phyloP scores from a whole-genome alignment of 2,113 vertebrate species.

The Zosterops hypoxanthus region DNA sequence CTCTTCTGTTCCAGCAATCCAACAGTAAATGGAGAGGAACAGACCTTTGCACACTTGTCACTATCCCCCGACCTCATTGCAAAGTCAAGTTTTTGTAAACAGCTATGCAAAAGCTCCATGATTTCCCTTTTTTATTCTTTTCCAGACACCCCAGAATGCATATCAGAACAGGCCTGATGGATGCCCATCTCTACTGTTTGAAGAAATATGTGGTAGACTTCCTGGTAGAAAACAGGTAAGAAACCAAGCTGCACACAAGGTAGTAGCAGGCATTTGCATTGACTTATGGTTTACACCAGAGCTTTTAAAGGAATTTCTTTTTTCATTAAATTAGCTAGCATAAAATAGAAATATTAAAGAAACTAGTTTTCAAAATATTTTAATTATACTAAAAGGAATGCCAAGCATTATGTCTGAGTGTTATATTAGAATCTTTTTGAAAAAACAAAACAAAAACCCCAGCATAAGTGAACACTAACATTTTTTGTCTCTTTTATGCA shows the following conservation, averaged over 20 bases:
- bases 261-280: background rate
- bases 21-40: background rate
- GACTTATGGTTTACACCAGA: background rate
- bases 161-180: conserved; percentile 92
- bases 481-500: background rate
- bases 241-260: background rate
- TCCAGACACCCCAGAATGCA: conserved; percentile 91
- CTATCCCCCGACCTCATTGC: background rate
- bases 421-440: background rate
- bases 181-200: conserved; percentile 97
- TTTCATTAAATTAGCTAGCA: background rate
- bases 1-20: background rate
- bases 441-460: background rate
- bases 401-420: background rate
- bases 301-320: background rate
- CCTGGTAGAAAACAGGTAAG: conserved; percentile 91
- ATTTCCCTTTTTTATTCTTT: background rate
- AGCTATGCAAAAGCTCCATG: background rate
- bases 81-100: background rate
- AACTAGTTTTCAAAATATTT: background rate
- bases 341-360: background rate
- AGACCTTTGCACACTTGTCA: background rate
- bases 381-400: background rate
- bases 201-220: conserved; percentile 96
- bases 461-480: background rate